A percentile compares a stretch with the other conserved stretches of the same genome.
Conservation (phyloP, 2,888 invertebrate genomes). For the Drosophila ezoana region DNA sequence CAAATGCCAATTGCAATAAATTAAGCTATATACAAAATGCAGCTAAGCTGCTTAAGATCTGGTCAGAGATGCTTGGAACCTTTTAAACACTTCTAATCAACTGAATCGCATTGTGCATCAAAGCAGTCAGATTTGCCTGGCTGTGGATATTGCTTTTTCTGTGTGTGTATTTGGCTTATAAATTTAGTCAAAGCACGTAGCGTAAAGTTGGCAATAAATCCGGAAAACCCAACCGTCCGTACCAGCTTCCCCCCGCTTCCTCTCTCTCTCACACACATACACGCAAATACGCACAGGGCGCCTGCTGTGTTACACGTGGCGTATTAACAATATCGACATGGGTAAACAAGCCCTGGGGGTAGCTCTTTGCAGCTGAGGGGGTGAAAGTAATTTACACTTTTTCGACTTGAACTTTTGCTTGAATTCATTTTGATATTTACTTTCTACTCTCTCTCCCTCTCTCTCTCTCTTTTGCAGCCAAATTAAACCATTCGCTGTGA, state of each 20-base stretch:
- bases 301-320: conserved; percentile 68
- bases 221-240: conserved; percentile 54
- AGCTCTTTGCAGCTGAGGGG: conserved; percentile 20
- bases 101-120: conserved; percentile 42
- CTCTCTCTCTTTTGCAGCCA: conserved; percentile 37
- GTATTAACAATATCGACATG: conserved; percentile 78
- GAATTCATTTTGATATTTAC: conserved; percentile 41
- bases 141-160: conserved; percentile 34
- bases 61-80: conserved; percentile 1
- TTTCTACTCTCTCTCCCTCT: conserved; percentile 12
- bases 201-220: conserved; percentile 81
- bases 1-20: no score
- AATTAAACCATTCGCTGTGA: conserved; percentile 55
- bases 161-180: conserved; percentile 67
- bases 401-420: conserved; percentile 51
- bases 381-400: conserved; percentile 75
- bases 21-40: no score
- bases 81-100: conserved; percentile 46
- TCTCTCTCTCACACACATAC: conserved; percentile 7
- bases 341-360: conserved; percentile 69
- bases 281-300: conserved; percentile 8
- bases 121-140: conserved; percentile 24
- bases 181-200: conserved; percentile 84
- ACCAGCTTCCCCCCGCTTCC: conserved; percentile 4
- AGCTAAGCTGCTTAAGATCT: not conserved